Evolutionary conservation across 2,797 vertebrate genomes (phyloP).

Genomic region (Onychomys torridus): DNA sequence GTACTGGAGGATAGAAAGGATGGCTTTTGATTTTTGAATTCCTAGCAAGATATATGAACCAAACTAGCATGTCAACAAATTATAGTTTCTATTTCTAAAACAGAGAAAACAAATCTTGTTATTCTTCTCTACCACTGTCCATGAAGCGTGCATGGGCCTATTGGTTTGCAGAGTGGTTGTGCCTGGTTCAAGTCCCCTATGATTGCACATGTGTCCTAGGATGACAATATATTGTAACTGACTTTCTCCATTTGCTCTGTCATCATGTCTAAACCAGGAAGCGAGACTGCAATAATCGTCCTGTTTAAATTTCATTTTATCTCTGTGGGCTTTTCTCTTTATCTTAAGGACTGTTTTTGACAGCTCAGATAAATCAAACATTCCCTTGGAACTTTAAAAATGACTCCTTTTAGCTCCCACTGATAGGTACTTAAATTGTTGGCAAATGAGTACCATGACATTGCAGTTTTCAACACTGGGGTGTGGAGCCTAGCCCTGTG

Average conservation of each 20-base stretch:
- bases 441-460: neutral
- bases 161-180: neutral
- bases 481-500: neutral
- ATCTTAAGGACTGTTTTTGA: neutral
- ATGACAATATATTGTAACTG: neutral
- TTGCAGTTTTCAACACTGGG: neutral
- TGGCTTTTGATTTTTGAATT: neutral
- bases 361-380: neutral
- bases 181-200: neutral
- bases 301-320: neutral
- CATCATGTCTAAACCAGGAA: neutral
- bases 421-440: neutral
- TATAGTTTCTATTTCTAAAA: conserved; percentile 51
- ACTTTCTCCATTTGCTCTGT: neutral
- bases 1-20: neutral
- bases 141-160: neutral
- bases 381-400: neutral
- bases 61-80: conserved; percentile 28
- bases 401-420: neutral
- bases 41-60: neutral
- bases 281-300: neutral
- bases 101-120: neutral
- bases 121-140: neutral
- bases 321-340: neutral
- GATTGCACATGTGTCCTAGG: neutral